A percentile compares a stretch with the other conserved stretches of the same genome.
Conservation (phyloP, 2,888 invertebrate species). For the Troides aeacus region DNA sequence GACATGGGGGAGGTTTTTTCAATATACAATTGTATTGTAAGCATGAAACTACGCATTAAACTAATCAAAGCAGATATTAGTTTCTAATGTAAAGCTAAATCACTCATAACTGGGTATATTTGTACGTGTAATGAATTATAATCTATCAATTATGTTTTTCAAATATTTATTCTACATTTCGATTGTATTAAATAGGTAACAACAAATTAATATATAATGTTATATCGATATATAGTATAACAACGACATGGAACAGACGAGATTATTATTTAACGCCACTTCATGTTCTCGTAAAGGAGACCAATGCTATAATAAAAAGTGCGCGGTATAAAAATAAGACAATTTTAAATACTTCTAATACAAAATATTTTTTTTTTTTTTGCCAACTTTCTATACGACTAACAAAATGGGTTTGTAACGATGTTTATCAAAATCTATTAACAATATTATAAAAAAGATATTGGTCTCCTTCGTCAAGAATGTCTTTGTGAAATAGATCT, state of each 20-base stretch:
- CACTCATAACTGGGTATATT: background rate
- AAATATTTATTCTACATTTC: constrained; percentile 74
- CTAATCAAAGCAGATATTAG: background rate
- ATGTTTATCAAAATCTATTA: constrained; percentile 5
- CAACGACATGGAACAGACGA: constrained; percentile 65
- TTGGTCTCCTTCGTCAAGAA: constrained; percentile 45
- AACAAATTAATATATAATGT: constrained; percentile 75
- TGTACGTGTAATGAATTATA: background rate
- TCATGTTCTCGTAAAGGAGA: constrained; percentile 57
- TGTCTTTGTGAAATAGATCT: constrained; percentile 42
- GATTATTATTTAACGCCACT: constrained; percentile 52
- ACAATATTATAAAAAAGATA: constrained; percentile 8
- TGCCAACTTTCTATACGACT: constrained; percentile 4
- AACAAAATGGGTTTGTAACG: background rate
- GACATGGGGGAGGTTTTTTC: no score
- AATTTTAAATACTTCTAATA: constrained; percentile 17
- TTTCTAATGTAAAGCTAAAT: background rate
- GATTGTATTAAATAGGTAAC: constrained; percentile 74
- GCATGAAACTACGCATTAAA: background rate
- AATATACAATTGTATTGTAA: background rate
- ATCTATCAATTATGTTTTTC: constrained; percentile 38
- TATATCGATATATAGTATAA: constrained; percentile 62
- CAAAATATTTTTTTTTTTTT: constrained; percentile 26
- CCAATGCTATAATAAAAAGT: constrained; percentile 31
- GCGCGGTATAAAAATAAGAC: constrained; percentile 5